Conservation (phyloP, 1,140 invertebrate genomes). For the Zophobas atratus region DNA sequence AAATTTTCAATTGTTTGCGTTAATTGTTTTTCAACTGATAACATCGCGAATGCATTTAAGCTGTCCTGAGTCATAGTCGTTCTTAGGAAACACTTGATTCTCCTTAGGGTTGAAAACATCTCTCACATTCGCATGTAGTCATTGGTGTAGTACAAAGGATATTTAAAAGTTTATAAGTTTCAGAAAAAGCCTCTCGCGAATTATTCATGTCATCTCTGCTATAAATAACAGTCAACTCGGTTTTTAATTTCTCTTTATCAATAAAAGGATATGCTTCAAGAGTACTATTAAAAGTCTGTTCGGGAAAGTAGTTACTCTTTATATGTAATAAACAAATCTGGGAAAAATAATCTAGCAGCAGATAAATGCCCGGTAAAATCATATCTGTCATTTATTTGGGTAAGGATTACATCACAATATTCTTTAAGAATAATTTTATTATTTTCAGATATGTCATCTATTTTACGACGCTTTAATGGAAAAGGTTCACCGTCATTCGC, state of each 20-base stretch:
- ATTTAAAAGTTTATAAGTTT: background rate
- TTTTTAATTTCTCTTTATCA: constrained; percentile 51
- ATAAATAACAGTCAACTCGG: constrained; percentile 53
- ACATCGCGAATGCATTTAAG: background rate
- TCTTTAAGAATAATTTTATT: constrained; percentile 42
- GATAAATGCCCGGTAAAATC: constrained; percentile 46
- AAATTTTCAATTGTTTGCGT: constrained; percentile 55
- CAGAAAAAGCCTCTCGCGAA: background rate
- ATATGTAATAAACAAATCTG: constrained; percentile 43
- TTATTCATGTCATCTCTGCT: constrained; percentile 47
- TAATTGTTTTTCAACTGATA: background rate
- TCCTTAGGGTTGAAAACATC: background rate
- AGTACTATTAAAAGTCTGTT: constrained; percentile 1
- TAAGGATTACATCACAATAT: constrained; percentile 46
- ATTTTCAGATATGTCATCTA: background rate
- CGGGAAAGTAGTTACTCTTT: constrained; percentile 44
- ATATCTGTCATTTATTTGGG: constrained; percentile 48
- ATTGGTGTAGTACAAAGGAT: background rate
- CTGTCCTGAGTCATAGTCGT: background rate
- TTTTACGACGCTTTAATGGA: constrained; percentile 7
- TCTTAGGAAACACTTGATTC: background rate
- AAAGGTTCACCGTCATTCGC: constrained; percentile 6
- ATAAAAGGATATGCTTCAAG: constrained; percentile 48
- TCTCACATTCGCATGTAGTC: background rate
- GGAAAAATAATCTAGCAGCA: constrained; percentile 51